A percentile compares a stretch with the other conserved stretches of the same genome.
phyloP scores from a whole-genome alignment of 2,797 vertebrate genomes.

The Nothura maculosa region DNA sequence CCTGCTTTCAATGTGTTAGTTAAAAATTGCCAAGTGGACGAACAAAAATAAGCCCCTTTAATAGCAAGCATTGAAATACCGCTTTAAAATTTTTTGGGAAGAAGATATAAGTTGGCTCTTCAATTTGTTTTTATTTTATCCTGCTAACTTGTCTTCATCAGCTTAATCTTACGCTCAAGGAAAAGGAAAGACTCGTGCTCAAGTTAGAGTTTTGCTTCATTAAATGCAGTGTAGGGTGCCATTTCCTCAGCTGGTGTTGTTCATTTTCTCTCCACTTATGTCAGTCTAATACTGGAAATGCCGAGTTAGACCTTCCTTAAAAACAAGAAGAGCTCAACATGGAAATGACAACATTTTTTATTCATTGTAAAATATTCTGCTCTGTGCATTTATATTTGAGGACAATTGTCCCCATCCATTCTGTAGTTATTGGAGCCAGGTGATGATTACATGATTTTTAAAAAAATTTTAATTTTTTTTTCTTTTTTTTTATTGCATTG shows the following conservation, averaged over 20 bases:
- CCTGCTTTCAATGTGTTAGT: conserved; percentile 27
- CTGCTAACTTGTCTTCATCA: conserved; percentile 27
- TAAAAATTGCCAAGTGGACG: conserved; percentile 2
- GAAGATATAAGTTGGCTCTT: conserved; percentile 35
- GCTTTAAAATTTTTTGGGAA: conserved; percentile 33
- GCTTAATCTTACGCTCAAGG: conserved; percentile 1
- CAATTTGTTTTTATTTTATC: conserved; percentile 40
- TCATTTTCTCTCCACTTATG: conserved; percentile 34
- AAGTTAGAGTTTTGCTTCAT: conserved; percentile 60
- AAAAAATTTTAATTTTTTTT: too few species aligned
- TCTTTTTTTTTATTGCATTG: background rate
- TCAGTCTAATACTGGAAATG: conserved; percentile 17
- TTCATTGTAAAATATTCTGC: background rate
- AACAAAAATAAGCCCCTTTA: conserved; percentile 5
- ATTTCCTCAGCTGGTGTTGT: conserved; percentile 44
- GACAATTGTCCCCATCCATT: background rate
- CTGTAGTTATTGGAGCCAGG: background rate
- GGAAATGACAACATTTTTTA: conserved; percentile 1
- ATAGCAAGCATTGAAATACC: conserved; percentile 41
- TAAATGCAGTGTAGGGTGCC: conserved; percentile 24
- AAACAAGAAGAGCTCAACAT: background rate
- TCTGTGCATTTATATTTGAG: background rate
- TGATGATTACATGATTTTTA: background rate
- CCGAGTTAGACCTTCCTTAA: conserved; percentile 5
- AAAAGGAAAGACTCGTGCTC: background rate